Percentiles rank a stretch among this genome's conserved stretches.
Conservation (phyloP, 2,888 invertebrate genomes). For the Steinernema hermaphroditum region DNA sequence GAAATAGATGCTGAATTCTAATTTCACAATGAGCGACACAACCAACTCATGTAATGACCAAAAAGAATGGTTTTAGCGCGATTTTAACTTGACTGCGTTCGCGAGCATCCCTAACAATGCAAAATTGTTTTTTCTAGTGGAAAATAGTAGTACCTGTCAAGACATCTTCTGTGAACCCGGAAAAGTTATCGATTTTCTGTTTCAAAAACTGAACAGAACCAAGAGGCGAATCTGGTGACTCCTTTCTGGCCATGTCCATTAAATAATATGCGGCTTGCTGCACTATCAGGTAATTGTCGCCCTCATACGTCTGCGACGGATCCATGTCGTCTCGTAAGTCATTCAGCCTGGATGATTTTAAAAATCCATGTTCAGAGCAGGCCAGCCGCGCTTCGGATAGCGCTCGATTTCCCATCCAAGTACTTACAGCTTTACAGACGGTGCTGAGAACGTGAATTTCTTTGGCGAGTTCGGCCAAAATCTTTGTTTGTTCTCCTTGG, state of each 20-base stretch:
- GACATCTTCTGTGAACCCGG: not conserved
- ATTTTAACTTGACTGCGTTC: too few relatives aligned
- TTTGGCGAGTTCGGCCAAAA: slow-evolving; percentile 68
- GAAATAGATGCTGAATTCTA: too few relatives aligned
- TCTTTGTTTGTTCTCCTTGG: slow-evolving; percentile 67
- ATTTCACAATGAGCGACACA: too few relatives aligned
- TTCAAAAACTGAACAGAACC: not conserved
- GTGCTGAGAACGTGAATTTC: slow-evolving; percentile 72
- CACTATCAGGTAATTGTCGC: slow-evolving; percentile 87
- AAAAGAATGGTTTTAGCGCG: too few relatives aligned
- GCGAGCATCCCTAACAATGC: too few relatives aligned
- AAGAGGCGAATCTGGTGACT: not conserved
- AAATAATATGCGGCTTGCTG: slow-evolving; percentile 90
- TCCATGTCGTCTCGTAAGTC: slow-evolving; percentile 84
- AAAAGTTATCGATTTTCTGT: not conserved
- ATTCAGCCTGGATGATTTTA: slow-evolving; percentile 74
- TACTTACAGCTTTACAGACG: slow-evolving; percentile 73
- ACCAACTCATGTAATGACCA: too few relatives aligned
- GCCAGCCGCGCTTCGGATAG: slow-evolving; percentile 91
- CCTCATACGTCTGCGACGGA: slow-evolving; percentile 87
- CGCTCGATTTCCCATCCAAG: slow-evolving; percentile 83
- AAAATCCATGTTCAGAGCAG: slow-evolving; percentile 86
- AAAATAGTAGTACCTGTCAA: too few relatives aligned
- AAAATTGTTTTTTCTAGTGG: too few relatives aligned
- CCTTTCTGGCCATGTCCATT: slow-evolving; percentile 67